Conservation (phyloP, 2,797 vertebrate genomes). For the Melanogrammus aeglefinus region DNA sequence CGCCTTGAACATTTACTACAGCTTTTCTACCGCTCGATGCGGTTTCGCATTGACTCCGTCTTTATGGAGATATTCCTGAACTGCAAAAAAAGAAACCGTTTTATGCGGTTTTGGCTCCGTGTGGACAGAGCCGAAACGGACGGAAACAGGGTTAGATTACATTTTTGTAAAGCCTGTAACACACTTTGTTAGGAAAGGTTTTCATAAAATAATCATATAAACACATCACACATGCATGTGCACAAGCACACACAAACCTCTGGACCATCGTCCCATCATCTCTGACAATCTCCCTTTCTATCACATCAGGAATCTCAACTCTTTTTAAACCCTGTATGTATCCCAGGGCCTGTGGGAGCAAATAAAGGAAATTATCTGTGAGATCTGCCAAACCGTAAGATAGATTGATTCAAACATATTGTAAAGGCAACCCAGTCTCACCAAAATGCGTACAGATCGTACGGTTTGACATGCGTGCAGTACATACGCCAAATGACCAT, state of each 20-base stretch:
- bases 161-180: neutral
- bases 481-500: too few relatives aligned
- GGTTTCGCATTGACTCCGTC: too few relatives aligned
- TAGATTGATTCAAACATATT: neutral
- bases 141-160: neutral
- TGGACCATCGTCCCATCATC: constrained; percentile 85
- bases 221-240: neutral
- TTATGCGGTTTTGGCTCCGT: too few relatives aligned
- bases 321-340: constrained; percentile 77
- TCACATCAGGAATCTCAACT: constrained; percentile 78
- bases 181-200: neutral
- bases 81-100: too few relatives aligned
- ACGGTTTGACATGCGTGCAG: too few relatives aligned
- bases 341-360: constrained; percentile 76
- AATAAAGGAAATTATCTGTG: neutral
- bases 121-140: too few relatives aligned
- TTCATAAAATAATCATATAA: constrained; percentile 2
- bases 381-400: neutral
- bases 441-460: too few relatives aligned
- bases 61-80: too few relatives aligned
- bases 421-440: too few relatives aligned
- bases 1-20: too few relatives aligned
- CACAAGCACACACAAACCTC: constrained; percentile 78
- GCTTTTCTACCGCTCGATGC: too few relatives aligned
- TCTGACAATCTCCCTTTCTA: constrained; percentile 80